phyloP scores from a whole-genome alignment of 2,113 vertebrate genomes.

The Microcebus murinus region DNA sequence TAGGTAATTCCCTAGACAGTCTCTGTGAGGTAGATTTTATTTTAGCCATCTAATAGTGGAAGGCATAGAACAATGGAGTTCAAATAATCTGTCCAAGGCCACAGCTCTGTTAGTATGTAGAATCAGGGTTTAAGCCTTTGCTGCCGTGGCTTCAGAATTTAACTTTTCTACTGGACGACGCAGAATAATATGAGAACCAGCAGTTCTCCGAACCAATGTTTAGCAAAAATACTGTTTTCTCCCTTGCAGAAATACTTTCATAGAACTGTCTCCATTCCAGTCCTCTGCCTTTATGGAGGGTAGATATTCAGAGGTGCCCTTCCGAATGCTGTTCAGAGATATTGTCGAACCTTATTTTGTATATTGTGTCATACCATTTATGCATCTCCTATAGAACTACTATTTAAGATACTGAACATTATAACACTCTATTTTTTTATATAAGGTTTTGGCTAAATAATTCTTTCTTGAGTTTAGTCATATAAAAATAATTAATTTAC shows the following conservation, averaged over 20 bases:
- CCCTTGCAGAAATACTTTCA: not conserved
- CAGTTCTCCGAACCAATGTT: not conserved
- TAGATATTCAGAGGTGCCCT: not conserved
- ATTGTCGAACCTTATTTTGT: not conserved
- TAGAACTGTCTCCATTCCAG: not conserved
- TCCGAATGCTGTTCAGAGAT: not conserved
- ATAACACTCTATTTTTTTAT: not conserved
- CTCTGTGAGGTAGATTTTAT: not conserved
- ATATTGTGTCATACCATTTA: not conserved
- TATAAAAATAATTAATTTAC: not conserved
- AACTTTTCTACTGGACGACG: not conserved
- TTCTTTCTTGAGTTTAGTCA: not conserved
- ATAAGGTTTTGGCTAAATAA: not conserved
- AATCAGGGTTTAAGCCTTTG: not conserved
- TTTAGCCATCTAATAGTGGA: not conserved
- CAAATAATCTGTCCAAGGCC: not conserved
- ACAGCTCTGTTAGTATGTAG: not conserved
- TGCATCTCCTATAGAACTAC: not conserved
- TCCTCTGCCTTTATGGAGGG: not conserved
- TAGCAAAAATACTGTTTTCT: not conserved
- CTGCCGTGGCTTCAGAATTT: not conserved
- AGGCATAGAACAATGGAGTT: not conserved
- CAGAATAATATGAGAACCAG: not conserved
- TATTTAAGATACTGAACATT: not conserved
- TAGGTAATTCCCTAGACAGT: not conserved